Evolutionary conservation across 2,113 vertebrate genomes (phyloP).

Genomic region (Brevimyrus niger): DNA sequence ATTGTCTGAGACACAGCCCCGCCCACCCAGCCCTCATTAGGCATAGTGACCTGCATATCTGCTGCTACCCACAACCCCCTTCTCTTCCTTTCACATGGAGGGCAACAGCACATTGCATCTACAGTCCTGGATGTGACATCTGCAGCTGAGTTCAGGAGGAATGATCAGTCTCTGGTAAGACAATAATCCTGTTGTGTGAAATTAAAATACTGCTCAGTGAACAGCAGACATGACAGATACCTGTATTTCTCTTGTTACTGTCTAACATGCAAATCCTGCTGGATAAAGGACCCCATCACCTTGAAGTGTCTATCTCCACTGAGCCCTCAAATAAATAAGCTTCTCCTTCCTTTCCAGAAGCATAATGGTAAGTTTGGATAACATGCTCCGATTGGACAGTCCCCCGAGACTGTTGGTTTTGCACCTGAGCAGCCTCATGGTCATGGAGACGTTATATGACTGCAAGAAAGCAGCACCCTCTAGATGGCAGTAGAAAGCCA

Average conservation of each 20-base stretch:
- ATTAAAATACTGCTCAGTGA: background rate
- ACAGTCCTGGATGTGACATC: background rate
- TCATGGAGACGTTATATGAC: background rate
- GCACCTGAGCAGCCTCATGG: background rate
- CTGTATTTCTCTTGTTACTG: background rate
- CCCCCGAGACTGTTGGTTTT: background rate
- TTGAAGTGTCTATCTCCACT: background rate
- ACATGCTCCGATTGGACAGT: background rate
- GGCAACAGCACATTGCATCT: background rate
- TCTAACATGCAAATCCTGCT: background rate
- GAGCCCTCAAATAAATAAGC: background rate
- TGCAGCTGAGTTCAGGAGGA: background rate
- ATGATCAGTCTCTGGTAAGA: background rate
- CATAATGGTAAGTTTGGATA: background rate
- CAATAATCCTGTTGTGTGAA: background rate
- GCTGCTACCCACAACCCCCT: background rate
- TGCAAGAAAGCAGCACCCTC: background rate
- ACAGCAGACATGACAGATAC: background rate
- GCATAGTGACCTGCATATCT: background rate
- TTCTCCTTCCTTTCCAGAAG: background rate
- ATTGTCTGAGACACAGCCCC: background rate
- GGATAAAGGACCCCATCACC: background rate
- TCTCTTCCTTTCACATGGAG: background rate
- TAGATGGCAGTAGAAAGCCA: slow-evolving; percentile 26
- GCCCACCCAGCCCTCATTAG: background rate